Base-by-base conservation (phyloP, 2,888 invertebrate genomes). In the Plutella xylostella region DNA sequence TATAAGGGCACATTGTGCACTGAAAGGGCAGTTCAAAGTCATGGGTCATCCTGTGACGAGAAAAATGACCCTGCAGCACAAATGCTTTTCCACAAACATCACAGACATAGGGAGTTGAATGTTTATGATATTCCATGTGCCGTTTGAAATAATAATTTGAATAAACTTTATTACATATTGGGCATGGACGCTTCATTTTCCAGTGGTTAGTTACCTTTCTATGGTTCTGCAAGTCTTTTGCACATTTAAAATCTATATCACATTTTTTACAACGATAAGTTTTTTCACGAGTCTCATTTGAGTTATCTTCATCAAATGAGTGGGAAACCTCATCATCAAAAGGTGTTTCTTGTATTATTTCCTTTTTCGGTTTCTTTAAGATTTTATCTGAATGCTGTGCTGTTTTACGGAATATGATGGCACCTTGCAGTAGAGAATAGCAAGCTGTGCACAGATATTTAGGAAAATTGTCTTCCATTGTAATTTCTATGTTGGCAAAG, bases 51-150 rank as follows among this genome's bases (percentile, higher is more conserved):
- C 74, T 53, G 41, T 83, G 83, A 1, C 77, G 60, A 3, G 60
- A 56, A 28, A 82, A 78, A 2, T 65, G 66, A 0, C 66, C 67
- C 34, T 68, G 67, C 3, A 66, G 51, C 33, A 56, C 48, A 50
- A 77, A 79, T 33, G 68, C 63, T 48, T 78, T 82, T 0, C 82
- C 82, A 53, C 82, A 83, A 25, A 80, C 63, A 55, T 83, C 82
- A 60, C 82, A 83, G 46, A 82, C 62, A 33, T 57, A 73, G 1
- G 62, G 52, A 9, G 60, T 52, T 5, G 63, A 63, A 3, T 51
- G 42, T 34, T 62, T 61, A 44, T 80, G 80, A 40, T 68, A 48
- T 1, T 60, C 50, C 53, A 76, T 53, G 52, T 83, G 82, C 34
- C 57, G 68, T 44, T 71, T 75, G 20, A 63, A 66, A 54, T 80